phyloP scores from a whole-genome alignment of 2,797 vertebrate species.

The Eremophila alpestris region DNA sequence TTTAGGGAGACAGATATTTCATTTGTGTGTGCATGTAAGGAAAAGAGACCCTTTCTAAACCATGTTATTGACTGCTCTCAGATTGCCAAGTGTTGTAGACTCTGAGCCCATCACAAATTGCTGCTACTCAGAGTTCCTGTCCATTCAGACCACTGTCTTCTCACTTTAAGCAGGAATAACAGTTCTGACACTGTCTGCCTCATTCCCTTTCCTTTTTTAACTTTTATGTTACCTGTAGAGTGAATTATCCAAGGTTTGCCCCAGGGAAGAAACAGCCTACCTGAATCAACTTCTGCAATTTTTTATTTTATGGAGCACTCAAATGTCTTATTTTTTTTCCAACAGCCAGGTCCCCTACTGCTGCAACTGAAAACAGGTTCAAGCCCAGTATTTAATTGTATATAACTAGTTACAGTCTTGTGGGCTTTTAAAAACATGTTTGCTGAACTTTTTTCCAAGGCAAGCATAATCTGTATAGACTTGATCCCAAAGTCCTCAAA shows the following conservation, averaged over 20 bases:
- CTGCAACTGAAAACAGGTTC: not conserved
- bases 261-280: not conserved
- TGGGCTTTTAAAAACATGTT: not conserved
- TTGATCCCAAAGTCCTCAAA: not conserved
- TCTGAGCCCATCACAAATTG: not conserved
- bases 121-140: not conserved
- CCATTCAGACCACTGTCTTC: not conserved
- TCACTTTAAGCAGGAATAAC: not conserved
- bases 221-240: not conserved
- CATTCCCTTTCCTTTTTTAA: not conserved
- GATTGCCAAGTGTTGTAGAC: not conserved
- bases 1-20: not conserved
- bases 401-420: not conserved
- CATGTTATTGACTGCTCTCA: not conserved
- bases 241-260: not conserved
- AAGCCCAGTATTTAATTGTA: not conserved
- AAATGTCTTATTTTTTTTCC: not conserved
- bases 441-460: not conserved
- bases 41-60: not conserved
- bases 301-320: not conserved
- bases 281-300: not conserved
- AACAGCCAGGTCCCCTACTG: not conserved
- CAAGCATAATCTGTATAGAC: not conserved
- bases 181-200: not conserved
- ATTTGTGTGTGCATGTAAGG: not conserved